These are phyloP conservation scores for Stomatorhinus walkeri DNA, from an alignment of 2,797 vertebrate genomes.

Conservation along the genomic window DNA sequence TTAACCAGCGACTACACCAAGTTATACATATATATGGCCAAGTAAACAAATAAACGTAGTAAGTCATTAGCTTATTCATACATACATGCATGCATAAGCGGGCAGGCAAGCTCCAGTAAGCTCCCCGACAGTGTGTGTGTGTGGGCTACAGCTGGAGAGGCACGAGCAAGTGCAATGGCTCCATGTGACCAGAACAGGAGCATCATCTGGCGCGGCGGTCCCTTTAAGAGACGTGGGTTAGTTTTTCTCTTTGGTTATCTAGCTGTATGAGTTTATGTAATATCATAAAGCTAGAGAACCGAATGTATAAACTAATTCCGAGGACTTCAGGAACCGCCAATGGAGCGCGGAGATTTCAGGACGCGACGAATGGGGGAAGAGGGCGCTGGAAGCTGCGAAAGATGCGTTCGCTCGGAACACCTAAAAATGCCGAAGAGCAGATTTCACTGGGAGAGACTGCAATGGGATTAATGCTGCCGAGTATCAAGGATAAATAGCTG, in stretches of 20 bases:
- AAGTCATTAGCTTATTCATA: slow-evolving; percentile 5
- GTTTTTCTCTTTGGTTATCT: slow-evolving; percentile 74
- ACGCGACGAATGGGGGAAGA: slow-evolving; percentile 32
- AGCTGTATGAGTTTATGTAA: slow-evolving; percentile 80
- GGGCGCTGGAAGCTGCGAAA: slow-evolving; percentile 45
- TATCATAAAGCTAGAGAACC: slow-evolving; percentile 99
- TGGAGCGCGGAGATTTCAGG: slow-evolving; percentile 44
- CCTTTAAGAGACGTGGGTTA: slow-evolving; percentile 74
- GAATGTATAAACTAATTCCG: slow-evolving; percentile 85
- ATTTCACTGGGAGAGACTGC: slow-evolving; percentile 23
- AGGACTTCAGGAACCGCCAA: slow-evolving; percentile 54
- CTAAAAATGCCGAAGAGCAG: slow-evolving; percentile 44
- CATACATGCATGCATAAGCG: slow-evolving; percentile 15
- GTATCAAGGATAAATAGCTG: slow-evolving; percentile 35
- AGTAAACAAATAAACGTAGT: not conserved
- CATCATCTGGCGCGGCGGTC: slow-evolving; percentile 58
- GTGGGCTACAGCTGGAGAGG: slow-evolving; percentile 32
- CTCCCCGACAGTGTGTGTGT: slow-evolving; percentile 15
- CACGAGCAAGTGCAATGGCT: slow-evolving; percentile 59
- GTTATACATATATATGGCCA: not conserved
- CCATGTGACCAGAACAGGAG: slow-evolving; percentile 73
- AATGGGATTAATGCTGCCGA: slow-evolving; percentile 28
- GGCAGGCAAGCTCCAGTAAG: slow-evolving; percentile 21
- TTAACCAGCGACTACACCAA: not conserved
- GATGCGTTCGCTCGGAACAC: slow-evolving; percentile 39